A percentile compares a stretch with the other conserved stretches of the same genome.
These are phyloP conservation scores for Sebastes iracundus DNA, from an alignment of 2,797 vertebrate genomes.

Conservation along the genomic window DNA sequence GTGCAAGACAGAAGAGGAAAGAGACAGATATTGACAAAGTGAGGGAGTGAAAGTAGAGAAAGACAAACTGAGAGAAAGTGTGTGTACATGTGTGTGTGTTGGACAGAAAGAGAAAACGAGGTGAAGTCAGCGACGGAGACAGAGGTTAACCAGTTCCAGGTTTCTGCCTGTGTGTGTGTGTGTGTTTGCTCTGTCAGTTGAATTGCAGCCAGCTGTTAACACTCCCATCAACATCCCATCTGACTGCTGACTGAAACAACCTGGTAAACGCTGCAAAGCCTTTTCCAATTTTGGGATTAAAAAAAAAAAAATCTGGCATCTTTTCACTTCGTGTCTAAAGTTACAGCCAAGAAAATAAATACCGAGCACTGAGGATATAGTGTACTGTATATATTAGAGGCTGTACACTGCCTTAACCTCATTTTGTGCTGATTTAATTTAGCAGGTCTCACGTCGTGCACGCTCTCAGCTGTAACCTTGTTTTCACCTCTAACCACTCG, in stretches of 20 bases:
- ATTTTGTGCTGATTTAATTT: conserved; percentile 14
- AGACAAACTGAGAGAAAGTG: conserved; percentile 1
- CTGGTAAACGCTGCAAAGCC: conserved; percentile 18
- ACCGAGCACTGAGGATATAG: not conserved
- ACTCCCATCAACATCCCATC: conserved; percentile 42
- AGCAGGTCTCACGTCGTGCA: not conserved
- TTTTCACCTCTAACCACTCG: conserved; percentile 4
- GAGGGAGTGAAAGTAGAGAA: conserved; percentile 81
- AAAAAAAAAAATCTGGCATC: conserved; percentile 20
- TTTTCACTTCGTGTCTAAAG: conserved; percentile 18
- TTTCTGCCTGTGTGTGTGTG: conserved; percentile 42
- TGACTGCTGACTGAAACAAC: conserved; percentile 36
- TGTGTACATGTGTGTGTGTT: not conserved
- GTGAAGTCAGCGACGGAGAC: conserved; percentile 43
- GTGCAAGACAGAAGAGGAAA: conserved; percentile 83
- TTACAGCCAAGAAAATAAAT: conserved; percentile 43
- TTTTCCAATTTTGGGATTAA: conserved; percentile 22
- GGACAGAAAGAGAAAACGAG: conserved; percentile 3
- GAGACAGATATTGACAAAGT: conserved; percentile 16
- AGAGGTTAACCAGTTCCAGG: conserved; percentile 73
- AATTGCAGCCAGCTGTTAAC: conserved; percentile 71
- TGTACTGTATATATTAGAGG: conserved; percentile 1
- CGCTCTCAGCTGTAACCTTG: not conserved
- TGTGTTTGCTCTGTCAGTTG: conserved; percentile 48
- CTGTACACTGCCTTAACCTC: not conserved